Base-by-base conservation (phyloP, 1,140 invertebrate species). In the Vanessa tameamea region DNA sequence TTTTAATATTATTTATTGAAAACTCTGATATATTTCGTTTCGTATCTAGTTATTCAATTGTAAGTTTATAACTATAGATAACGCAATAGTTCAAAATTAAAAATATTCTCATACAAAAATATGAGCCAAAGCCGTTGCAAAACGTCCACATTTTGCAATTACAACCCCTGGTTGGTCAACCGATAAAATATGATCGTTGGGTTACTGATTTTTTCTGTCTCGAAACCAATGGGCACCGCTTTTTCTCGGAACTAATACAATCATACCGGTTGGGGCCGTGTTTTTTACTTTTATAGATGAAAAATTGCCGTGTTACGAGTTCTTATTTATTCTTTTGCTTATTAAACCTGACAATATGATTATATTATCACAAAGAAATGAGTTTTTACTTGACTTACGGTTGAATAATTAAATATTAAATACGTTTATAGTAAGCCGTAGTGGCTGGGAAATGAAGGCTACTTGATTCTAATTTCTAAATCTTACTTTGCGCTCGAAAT, bases 241-340 rank as follows among this genome's bases (percentile, higher is more conserved):
- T 59, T 65, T 75, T 47, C 68, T 51, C 67, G 31, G 67, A 75
- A 75, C 73, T 64, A 75, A 75, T 75, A 75, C 67, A 75, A 75
- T 75, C 67, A 59, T 65, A 47, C 64, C 43, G 50, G 71, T 47
- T n/a, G 12, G 57, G 16, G 16, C 20, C 31, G 47, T 57, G n/a
- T 70, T 75, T 75, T 73, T 53, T 74, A 61, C 67, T 75, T 75
- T 75, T 66, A 66, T 55, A 43, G 43, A 64, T 70, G 73, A 70
- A 66, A 70, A 66, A 75, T 66, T 69, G 51, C 63, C 26, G 53
- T 26, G 23, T 75, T 69, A 69, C 37, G 20, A 48, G 50, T 59
- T 64, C 43, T 75, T 69, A 69, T 69, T 66, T 65, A 69, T 67
- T 50, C 47, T 63, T 55, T 47, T 69, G 37, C 16, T 75, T 75